Percentiles rank a stretch among this genome's conserved stretches.
Evolutionary conservation across 2,113 vertebrate genomes (phyloP).

Genomic region (Cairina moschata): DNA sequence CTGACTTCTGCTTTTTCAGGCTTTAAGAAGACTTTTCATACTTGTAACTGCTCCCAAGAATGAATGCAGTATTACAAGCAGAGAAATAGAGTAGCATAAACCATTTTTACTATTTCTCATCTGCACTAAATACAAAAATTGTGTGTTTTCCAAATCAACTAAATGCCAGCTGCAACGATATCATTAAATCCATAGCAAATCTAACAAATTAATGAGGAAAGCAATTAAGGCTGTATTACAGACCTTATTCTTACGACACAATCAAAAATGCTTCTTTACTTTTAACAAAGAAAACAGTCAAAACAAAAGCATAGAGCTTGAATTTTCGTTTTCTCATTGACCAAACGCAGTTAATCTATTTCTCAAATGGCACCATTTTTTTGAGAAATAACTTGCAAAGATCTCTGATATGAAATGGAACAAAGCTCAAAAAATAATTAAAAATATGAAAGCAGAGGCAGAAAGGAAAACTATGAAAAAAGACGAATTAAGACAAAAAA

Average conservation of each 20-base stretch:
- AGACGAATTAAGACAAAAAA: not conserved
- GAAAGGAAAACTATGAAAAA: not conserved
- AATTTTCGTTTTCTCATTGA: not conserved
- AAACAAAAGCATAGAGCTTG: not conserved
- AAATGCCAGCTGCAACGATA: not conserved
- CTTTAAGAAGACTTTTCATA: not conserved
- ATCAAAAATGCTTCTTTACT: not conserved
- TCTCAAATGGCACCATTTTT: not conserved
- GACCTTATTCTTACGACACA: not conserved
- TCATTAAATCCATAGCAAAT: conserved; percentile 19
- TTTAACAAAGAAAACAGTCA: not conserved
- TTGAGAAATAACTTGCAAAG: not conserved
- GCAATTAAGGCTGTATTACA: conserved; percentile 18
- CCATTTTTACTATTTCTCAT: not conserved
- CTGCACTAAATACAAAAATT: not conserved
- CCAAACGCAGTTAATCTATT: not conserved
- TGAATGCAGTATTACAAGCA: not conserved
- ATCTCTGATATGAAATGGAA: not conserved
- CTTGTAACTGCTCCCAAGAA: not conserved
- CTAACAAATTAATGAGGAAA: conserved; percentile 17
- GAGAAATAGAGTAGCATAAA: not conserved
- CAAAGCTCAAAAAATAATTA: not conserved
- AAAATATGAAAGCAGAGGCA: not conserved
- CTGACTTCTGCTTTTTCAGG: not conserved
- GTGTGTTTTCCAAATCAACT: not conserved